Evolutionary conservation across 1,140 invertebrate genomes (phyloP), one percentile per base, ranked within the genome.

Genomic region (Drosophila ficusphila): DNA sequence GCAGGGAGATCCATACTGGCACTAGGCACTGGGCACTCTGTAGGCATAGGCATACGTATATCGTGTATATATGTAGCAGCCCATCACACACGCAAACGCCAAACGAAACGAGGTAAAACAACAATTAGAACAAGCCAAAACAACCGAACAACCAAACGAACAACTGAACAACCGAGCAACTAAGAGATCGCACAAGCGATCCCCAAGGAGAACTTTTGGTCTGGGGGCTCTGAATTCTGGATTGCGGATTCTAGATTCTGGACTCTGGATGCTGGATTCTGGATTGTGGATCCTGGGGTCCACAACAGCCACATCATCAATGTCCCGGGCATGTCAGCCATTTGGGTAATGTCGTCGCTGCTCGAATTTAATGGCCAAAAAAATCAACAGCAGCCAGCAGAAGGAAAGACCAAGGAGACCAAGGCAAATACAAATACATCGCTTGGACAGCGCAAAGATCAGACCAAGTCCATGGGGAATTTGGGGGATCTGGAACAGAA

Each of bases 91-190:
- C 67, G 51, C 71, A 65, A 48, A 54, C 8, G 19, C 47, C 57
- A 52, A 72, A 38, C 42, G 56, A 78, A 78, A 79, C 72, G 67
- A 82, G 67, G 58, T 76, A 76, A 72, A 78, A 83, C 81, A 86
- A 83, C 81, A 85, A 86, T 85, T 85, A 86, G 81, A 85, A 85
- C 81, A 76, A 69, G 57, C 74, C 79, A 83, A 83, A 70, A 69
- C 56, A 68, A 62, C 62, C 58, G 39, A 47, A 42, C 34, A 21
- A 56, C 69, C 64, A 70, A 62, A 18, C 25, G 41, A 29, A 31
- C 36, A 23, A 51, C 23, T n/a, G n/a, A n/a, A n/a, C n/a, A n/a
- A n/a, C n/a, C n/a, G 19, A 31, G 36, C 19, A 42, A 9, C 25
- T 12, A n/a, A 21, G 19, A 61, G 39, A 72, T 72, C 54, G 29